These are phyloP conservation scores for Nomada ruficornis DNA, from an alignment of 2,888 invertebrate genomes.

Conservation along the genomic window DNA sequence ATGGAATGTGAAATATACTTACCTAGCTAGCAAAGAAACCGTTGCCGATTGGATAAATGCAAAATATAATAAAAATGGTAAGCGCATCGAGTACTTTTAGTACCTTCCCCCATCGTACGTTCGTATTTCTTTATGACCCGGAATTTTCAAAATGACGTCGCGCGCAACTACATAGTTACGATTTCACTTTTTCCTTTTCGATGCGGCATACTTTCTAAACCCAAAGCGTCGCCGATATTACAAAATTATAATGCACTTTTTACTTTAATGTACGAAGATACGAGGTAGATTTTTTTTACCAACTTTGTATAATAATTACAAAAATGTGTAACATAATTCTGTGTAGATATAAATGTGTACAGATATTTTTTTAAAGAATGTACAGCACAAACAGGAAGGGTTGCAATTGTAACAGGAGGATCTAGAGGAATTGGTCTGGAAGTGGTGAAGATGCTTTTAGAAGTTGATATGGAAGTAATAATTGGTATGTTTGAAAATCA, in stretches of 20 bases:
- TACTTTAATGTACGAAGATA: too few species aligned
- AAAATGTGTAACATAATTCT: neutral
- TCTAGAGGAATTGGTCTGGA: conserved; percentile 93
- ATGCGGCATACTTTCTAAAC: neutral
- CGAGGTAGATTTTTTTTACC: too few species aligned
- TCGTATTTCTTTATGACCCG: neutral
- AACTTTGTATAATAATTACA: neutral
- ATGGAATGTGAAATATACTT: neutral
- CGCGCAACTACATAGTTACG: neutral
- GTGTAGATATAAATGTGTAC: neutral
- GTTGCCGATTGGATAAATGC: neutral
- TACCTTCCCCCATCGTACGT: too few species aligned
- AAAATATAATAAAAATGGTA: conserved; percentile 45
- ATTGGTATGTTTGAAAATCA: conserved; percentile 85
- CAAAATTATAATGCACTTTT: too few species aligned
- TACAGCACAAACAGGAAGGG: conserved; percentile 87
- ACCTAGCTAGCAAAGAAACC: conserved; percentile 7
- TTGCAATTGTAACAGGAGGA: conserved; percentile 94
- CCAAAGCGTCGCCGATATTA: too few species aligned
- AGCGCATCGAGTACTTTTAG: neutral
- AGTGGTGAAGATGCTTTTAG: conserved; percentile 90
- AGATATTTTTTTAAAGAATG: conserved; percentile 85
- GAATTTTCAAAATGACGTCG: conserved; percentile 2
- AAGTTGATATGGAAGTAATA: conserved; percentile 91
- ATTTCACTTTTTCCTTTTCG: neutral